Evolutionary conservation across 2,797 vertebrate species (phyloP).

Genomic region (Sebastes nivosus): DNA sequence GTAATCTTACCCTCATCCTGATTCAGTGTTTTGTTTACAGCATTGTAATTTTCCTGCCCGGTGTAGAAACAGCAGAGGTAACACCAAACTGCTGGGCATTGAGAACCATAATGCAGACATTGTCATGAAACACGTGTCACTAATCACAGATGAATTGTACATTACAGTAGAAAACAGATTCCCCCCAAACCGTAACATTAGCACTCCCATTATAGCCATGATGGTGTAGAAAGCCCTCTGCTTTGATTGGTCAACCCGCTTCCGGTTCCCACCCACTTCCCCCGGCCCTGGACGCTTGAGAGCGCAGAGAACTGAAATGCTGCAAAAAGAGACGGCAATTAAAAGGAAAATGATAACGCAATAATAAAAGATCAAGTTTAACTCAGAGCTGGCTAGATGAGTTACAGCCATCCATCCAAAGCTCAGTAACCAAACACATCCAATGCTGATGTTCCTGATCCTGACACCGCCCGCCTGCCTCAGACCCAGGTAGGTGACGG

Average conservation of each 20-base stretch:
- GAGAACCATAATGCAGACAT: not conserved
- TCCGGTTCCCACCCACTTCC: not conserved
- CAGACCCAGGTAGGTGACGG: constrained; percentile 22
- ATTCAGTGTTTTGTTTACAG: too few relatives aligned
- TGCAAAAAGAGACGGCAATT: not conserved
- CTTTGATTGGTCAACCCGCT: not conserved
- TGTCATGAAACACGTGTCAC: accelerated
- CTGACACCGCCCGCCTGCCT: not conserved
- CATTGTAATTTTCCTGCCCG: too few relatives aligned
- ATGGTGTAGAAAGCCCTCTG: not conserved
- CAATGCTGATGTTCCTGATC: not conserved
- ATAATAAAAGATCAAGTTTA: not conserved
- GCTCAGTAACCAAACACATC: not conserved
- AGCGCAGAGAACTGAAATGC: constrained; percentile 8
- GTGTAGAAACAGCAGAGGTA: too few relatives aligned
- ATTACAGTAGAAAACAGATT: accelerated
- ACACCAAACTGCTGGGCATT: too few relatives aligned
- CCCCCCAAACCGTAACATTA: not conserved
- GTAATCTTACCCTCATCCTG: too few relatives aligned
- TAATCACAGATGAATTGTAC: too few relatives aligned
- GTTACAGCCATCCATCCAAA: accelerated
- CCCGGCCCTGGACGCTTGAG: constrained; percentile 23
- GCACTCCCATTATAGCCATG: not conserved
- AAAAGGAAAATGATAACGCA: accelerated
- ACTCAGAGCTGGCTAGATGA: accelerated